Base-by-base conservation (phyloP, 2,888 invertebrate species). In the Cabera pusaria region DNA sequence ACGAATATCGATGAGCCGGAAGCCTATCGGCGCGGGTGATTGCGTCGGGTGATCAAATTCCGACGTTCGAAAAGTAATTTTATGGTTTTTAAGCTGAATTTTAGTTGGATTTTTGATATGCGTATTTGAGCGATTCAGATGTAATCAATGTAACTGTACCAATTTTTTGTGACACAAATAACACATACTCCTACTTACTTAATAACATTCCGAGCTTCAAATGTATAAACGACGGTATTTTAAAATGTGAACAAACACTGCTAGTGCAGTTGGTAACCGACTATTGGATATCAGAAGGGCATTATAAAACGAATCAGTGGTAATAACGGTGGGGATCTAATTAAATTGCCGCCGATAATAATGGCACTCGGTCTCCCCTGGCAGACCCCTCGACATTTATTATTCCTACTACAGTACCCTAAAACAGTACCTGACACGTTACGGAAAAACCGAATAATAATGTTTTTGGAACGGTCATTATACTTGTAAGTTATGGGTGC, bases 1-100 rank as follows among this genome's bases (percentile, higher is more conserved):
- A 84, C 88, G 88, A 88, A 85, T 83, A 88, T 88, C 84, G 87
- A 85, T 82, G 82, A 76, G 82, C 83, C 85, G 88, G 87, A 87
- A 86, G 86, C 84, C 75, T 52, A 72, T 77, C 76, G 72, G 79
- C 72, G 77, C 77, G 79, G 75, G 72, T 74, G 80, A 83, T 82
- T 80, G 80, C 77, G 60, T 75, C 71, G 71, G 64, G 64, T 75
- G 83, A 82, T 82, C 82, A 78, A 73, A 84, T 85, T 84, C 75
- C 78, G 63, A 68, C 72, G 72, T 54, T 72, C 75, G 65, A 65
- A 83, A 87, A 85, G 76, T 82, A 86, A 88, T 88, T 88, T 88
- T 85, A 88, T 86, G 87, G 74, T 72, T 77, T 84, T 85, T 86
- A 84, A 74, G 68, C 65, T 57, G 62, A 72, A 75, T 75, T 76